phyloP scores from a whole-genome alignment of 2,888 invertebrate genomes.

The Lordiphosa andalusiaca region DNA sequence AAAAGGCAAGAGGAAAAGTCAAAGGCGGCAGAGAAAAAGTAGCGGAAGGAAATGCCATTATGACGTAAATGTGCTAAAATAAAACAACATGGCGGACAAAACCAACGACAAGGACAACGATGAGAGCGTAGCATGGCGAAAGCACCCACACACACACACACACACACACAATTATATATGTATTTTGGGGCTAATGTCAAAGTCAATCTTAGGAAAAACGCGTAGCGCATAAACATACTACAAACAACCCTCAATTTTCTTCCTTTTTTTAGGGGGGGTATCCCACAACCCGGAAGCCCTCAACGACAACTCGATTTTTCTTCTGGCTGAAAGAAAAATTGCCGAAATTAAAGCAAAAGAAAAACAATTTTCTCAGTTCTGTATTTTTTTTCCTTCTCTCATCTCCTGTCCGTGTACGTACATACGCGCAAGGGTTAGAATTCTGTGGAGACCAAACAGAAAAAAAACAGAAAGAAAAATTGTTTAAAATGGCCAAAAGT shows the following conservation, averaged over 20 bases:
- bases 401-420: background rate
- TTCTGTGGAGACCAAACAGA: constrained; percentile 52
- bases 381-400: constrained; percentile 26
- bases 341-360: constrained; percentile 75
- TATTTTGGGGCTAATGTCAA: constrained; percentile 73
- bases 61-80: constrained; percentile 77
- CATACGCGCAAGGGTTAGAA: constrained; percentile 53
- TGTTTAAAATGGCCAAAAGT: constrained; percentile 64
- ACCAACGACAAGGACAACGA: constrained; percentile 18
- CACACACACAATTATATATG: constrained; percentile 17
- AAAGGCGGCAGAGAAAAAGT: constrained; percentile 31
- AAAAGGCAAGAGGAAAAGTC: constrained; percentile 25
- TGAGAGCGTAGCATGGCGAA: constrained; percentile 62
- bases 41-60: constrained; percentile 74
- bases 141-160: constrained; percentile 10
- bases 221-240: constrained; percentile 70
- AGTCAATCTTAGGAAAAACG: constrained; percentile 76
- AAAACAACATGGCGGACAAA: constrained; percentile 74
- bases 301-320: constrained; percentile 73
- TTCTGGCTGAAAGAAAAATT: constrained; percentile 70
- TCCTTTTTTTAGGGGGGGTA: constrained; percentile 37
- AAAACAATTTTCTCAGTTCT: constrained; percentile 67
- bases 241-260: constrained; percentile 43
- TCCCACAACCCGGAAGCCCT: constrained; percentile 37
- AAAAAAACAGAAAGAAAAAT: constrained; percentile 54